phyloP scores from a whole-genome alignment of 2,888 invertebrate species.

The Cerastis rubricosa region DNA sequence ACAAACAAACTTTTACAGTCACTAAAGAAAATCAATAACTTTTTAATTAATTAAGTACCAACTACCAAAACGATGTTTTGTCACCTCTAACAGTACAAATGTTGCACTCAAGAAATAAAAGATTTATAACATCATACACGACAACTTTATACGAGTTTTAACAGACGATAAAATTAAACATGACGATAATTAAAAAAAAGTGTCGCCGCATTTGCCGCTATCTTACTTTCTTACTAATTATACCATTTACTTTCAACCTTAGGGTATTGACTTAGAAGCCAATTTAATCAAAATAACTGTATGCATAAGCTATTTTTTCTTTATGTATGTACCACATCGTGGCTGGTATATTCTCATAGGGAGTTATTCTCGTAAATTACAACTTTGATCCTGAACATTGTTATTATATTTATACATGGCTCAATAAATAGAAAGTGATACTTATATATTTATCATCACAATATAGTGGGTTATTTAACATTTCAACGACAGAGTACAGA shows the following conservation, averaged over 20 bases:
- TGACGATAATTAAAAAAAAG: constrained; percentile 50
- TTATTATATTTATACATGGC: too few species aligned
- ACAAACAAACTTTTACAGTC: not conserved
- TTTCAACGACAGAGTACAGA: too few species aligned
- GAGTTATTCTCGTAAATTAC: not conserved
- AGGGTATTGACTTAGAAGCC: not conserved
- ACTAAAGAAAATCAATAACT: not conserved
- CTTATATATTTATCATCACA: too few species aligned
- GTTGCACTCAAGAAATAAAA: constrained; percentile 51
- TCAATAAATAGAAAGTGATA: too few species aligned
- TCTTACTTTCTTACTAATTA: constrained; percentile 16
- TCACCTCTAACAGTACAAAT: constrained; percentile 42
- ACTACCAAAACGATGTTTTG: constrained; percentile 30
- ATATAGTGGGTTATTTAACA: not conserved
- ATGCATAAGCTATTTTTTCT: not conserved
- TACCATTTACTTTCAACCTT: constrained; percentile 32
- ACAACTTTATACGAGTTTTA: constrained; percentile 57
- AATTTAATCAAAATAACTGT: not conserved
- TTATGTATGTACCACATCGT: not conserved
- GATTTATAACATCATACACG: constrained; percentile 43
- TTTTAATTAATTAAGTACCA: not conserved
- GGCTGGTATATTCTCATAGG: not conserved
- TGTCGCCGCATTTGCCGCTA: constrained; percentile 17
- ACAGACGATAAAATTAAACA: constrained; percentile 50
- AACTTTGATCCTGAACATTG: not conserved